phyloP scores from a whole-genome alignment of 2,797 vertebrate genomes.

The Tamandua tetradactyla region DNA sequence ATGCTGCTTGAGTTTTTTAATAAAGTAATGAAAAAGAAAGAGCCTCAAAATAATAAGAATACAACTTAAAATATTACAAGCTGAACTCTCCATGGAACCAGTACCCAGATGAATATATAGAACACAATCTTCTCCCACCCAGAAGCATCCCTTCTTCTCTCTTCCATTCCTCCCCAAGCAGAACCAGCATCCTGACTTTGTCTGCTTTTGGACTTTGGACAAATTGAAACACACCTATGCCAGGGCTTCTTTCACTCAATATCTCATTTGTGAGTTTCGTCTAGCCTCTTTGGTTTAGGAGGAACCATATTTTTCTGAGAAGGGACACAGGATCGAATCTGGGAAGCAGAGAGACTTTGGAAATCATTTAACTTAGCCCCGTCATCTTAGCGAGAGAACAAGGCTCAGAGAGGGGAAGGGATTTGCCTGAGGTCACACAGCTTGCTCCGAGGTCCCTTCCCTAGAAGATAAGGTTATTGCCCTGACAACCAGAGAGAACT shows the following conservation, averaged over 20 bases:
- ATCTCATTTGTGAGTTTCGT: fast-evolving
- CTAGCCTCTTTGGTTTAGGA: not conserved
- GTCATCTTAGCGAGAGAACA: not conserved
- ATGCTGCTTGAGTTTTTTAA: not conserved
- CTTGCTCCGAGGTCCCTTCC: too few relatives aligned
- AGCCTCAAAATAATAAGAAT: not conserved
- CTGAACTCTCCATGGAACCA: fast-evolving
- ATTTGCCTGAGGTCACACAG: not conserved
- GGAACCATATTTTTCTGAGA: not conserved
- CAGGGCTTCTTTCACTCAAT: fast-evolving
- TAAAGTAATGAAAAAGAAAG: not conserved
- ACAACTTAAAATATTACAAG: not conserved
- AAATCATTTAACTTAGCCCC: not conserved
- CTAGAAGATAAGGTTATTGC: not conserved
- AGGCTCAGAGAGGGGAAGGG: not conserved
- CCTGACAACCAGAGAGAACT: not conserved
- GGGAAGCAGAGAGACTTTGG: not conserved
- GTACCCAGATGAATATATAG: fast-evolving
- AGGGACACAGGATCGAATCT: not conserved
- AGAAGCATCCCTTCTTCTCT: fast-evolving
- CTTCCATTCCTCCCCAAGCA: not conserved
- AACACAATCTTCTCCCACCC: fast-evolving
- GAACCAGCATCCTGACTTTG: fast-evolving
- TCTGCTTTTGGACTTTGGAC: not conserved
- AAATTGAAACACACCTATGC: fast-evolving